A percentile compares a stretch with the other conserved stretches of the same genome.
Conservation (phyloP, 2,113 vertebrate species). For the Corythoichthys haematopterus region DNA sequence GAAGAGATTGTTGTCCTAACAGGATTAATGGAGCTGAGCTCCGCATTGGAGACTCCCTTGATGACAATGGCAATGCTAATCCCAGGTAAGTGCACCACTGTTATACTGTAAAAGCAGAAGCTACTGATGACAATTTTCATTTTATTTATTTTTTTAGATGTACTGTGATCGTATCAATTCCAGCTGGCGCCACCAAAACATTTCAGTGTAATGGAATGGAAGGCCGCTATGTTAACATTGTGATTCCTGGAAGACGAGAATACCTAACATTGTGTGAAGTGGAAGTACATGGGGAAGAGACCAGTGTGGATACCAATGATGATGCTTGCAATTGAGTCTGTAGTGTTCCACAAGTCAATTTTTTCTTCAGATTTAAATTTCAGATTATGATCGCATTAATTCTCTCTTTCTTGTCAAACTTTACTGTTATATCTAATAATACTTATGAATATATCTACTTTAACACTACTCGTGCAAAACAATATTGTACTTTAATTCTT, state of each 20-base stretch:
- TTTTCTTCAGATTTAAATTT: neutral
- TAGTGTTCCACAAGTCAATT: neutral
- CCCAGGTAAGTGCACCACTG: slow-evolving; percentile 3
- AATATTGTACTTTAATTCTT: too few species aligned
- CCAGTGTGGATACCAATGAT: neutral
- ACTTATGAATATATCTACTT: neutral
- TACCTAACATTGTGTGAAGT: slow-evolving; percentile 19
- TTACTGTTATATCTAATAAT: neutral
- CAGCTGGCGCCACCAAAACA: neutral
- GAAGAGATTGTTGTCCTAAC: slow-evolving; percentile 24
- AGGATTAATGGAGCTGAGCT: slow-evolving; percentile 38
- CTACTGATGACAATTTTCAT: neutral
- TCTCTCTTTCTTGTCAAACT: neutral
- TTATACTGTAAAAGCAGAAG: neutral
- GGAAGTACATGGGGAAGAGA: slow-evolving; percentile 3
- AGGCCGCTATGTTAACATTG: slow-evolving; percentile 21
- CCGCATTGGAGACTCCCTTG: slow-evolving; percentile 38
- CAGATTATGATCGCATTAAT: neutral
- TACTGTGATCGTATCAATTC: slow-evolving; percentile 10
- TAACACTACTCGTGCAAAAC: too few species aligned
- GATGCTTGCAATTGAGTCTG: neutral
- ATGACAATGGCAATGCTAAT: slow-evolving; percentile 35
- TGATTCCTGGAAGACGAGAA: slow-evolving; percentile 10
- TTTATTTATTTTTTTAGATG: slow-evolving; percentile 17
- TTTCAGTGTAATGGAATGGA: neutral